Evolutionary conservation across 2,888 invertebrate genomes (phyloP).

Genomic region (Drosophila limbata): DNA sequence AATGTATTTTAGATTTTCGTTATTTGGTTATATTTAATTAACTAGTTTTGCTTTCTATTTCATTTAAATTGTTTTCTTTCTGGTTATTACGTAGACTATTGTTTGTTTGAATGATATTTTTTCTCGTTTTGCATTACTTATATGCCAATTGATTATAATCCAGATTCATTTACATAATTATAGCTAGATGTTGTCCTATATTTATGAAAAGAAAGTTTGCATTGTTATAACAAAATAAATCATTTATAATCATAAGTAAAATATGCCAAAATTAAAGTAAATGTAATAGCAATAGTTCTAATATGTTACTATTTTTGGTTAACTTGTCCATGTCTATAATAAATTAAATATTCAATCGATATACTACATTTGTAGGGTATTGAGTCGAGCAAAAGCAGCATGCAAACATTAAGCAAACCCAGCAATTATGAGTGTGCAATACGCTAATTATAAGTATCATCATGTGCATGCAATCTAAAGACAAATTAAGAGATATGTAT

Average conservation of each 20-base stretch:
- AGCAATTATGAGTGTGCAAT: slow-evolving; percentile 2
- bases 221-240: slow-evolving; percentile 26
- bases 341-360: neutral
- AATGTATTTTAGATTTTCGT: slow-evolving; percentile 22
- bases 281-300: slow-evolving; percentile 13
- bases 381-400: neutral
- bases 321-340: neutral
- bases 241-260: slow-evolving; percentile 24
- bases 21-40: slow-evolving; percentile 25
- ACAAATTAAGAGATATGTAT: neutral
- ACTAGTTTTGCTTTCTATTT: slow-evolving; percentile 8
- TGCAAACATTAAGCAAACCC: neutral
- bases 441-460: neutral
- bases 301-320: neutral
- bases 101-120: slow-evolving; percentile 27
- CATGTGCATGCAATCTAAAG: neutral
- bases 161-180: slow-evolving; percentile 51
- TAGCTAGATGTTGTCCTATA: slow-evolving; percentile 56
- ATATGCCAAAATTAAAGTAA: slow-evolving; percentile 21
- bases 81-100: slow-evolving; percentile 27
- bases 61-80: slow-evolving; percentile 2
- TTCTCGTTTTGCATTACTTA: neutral
- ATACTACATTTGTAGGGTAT: neutral
- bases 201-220: slow-evolving; percentile 43
- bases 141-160: slow-evolving; percentile 56